Conservation (phyloP, 2,797 vertebrate species). For the Danio albolineatus region DNA sequence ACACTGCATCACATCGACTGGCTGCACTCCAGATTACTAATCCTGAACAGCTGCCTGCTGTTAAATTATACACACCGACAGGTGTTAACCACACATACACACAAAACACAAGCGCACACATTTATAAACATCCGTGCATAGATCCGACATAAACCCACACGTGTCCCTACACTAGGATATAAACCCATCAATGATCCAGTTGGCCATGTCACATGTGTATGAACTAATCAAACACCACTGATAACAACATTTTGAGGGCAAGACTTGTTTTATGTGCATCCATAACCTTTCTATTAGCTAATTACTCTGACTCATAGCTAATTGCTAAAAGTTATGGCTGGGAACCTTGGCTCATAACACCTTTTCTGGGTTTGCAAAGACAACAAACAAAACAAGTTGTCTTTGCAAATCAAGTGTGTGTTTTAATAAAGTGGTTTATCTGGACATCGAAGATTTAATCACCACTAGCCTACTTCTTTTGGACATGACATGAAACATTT, state of each 20-base stretch:
- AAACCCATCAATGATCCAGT: neutral
- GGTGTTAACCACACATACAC: slow-evolving; percentile 45
- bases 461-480: slow-evolving; percentile 14
- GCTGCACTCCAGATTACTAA: slow-evolving; percentile 52
- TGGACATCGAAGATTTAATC: neutral
- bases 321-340: slow-evolving; percentile 16
- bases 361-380: slow-evolving; percentile 10
- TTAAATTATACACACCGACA: slow-evolving; percentile 53
- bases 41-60: slow-evolving; percentile 52
- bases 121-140: slow-evolving; percentile 12
- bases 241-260: slow-evolving; percentile 11
- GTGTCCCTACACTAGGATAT: neutral
- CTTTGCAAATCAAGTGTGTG: neutral
- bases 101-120: slow-evolving; percentile 24
- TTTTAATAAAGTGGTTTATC: neutral
- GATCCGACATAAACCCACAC: neutral
- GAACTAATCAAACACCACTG: neutral
- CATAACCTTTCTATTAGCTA: slow-evolving; percentile 20
- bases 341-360: too few species aligned
- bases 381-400: neutral
- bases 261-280: slow-evolving; percentile 27
- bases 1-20: slow-evolving; percentile 40
- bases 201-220: neutral
- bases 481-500: neutral
- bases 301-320: slow-evolving; percentile 34